Base-by-base conservation (phyloP, 2,797 vertebrate genomes). In the Notolepis coatsorum region DNA sequence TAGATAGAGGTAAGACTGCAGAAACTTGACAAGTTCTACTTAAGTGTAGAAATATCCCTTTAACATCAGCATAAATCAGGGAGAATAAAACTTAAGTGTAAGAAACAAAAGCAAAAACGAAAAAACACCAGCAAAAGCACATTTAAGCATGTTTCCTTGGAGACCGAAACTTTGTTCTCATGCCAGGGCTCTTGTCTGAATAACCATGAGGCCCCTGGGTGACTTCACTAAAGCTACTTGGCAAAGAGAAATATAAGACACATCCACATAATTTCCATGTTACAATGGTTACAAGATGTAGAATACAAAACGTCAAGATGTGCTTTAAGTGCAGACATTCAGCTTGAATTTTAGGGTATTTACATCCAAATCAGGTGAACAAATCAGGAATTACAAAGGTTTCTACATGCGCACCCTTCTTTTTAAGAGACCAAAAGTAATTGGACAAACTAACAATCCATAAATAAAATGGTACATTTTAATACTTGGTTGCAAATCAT, bases 131-230 rank as follows among this genome's bases (percentile, higher is more conserved):
- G 15, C 7, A 27, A 12, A 51, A 45, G 39, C 30, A 73, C 42
- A 56, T 61, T 74, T 59, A 18, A 25, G 35, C 49, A 37, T 46
- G 71, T 79, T 73, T 75, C 69, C 53, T 60, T 75, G 77, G 73
- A 74, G 80, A 77, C 64, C 0, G n/a, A 53, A 64, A 38, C 55
- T 71, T 77, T 65, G 50, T 67, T 66, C 53, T 35, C n/a, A 13
- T 35, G 45, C 50, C 45, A 1, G 21, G 48, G 8, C 12, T 52
- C 47, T 60, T 23, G 43, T 56, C 65, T 67, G 71, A 69, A 57
- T 68, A 67, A 65, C 47, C 33, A 52, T 6, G 28, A 54, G n/a
- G 45, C 57, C 50, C n/a, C 23, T 9, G 50, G 20, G 47, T 61
- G 58, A 50, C 53, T 66, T 54, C n/a, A 31, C 38, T 30, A 15